Conservation (phyloP, 2,113 vertebrate species). For the Benitochromis conjunctus region DNA sequence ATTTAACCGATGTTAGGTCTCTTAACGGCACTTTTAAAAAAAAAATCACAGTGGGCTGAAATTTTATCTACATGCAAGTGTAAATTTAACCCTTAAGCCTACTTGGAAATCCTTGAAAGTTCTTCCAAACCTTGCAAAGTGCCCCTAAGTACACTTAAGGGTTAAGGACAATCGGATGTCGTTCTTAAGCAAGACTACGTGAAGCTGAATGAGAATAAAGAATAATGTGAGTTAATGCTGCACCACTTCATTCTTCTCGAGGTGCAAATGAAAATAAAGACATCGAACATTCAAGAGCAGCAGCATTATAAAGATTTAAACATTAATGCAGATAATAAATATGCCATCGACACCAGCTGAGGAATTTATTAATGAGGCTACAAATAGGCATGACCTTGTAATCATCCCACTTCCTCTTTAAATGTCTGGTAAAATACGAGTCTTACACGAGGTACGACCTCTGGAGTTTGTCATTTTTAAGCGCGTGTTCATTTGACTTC, state of each 20-base stretch:
- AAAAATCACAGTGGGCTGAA: too few relatives aligned
- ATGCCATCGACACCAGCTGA: conserved; percentile 1
- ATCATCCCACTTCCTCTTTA: background rate
- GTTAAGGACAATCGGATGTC: too few relatives aligned
- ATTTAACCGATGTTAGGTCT: too few relatives aligned
- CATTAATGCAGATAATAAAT: conserved; percentile 1
- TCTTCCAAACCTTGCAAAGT: too few relatives aligned
- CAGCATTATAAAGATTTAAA: background rate
- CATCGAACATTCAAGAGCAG: conserved; percentile 11
- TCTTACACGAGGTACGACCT: background rate
- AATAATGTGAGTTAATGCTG: background rate
- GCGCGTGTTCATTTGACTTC: conserved; percentile 29
- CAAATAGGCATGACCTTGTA: conserved; percentile 5
- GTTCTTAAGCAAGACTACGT: background rate
- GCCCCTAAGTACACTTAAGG: too few relatives aligned
- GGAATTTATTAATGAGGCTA: conserved; percentile 7
- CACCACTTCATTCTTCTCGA: background rate
- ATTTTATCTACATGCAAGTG: too few relatives aligned
- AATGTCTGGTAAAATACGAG: background rate
- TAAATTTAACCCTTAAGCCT: too few relatives aligned
- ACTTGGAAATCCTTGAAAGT: too few relatives aligned
- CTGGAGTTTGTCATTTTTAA: conserved; percentile 13
- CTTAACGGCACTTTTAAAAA: too few relatives aligned
- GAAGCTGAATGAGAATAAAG: background rate
- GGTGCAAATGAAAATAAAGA: conserved; percentile 4